Conservation (phyloP, 2,113 vertebrate species). For the Probosciger aterrimus region DNA sequence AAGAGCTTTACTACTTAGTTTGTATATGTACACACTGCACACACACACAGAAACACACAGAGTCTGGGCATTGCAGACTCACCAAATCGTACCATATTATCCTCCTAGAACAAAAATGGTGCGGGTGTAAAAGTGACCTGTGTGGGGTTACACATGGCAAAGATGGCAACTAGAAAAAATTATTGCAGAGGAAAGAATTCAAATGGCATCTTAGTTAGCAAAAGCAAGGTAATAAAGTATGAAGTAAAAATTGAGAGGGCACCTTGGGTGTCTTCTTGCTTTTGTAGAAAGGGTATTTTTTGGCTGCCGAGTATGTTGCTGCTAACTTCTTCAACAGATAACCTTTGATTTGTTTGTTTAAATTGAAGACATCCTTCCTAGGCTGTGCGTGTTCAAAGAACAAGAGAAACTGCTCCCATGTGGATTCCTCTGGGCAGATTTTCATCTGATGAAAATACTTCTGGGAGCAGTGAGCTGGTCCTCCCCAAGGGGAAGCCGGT, state of each 20-base stretch:
- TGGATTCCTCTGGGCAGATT: background rate
- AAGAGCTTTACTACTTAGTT: background rate
- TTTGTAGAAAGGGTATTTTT: background rate
- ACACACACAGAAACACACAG: background rate
- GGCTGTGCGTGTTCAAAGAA: background rate
- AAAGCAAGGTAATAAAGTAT: background rate
- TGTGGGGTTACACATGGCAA: background rate
- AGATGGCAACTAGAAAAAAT: background rate
- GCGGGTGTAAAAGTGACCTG: background rate
- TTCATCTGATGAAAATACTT: background rate
- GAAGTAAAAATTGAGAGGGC: background rate
- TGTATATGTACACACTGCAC: background rate
- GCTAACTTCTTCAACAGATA: background rate
- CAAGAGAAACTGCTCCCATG: background rate
- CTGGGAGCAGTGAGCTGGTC: background rate
- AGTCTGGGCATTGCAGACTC: background rate
- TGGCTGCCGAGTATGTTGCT: background rate
- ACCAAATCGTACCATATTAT: too few relatives aligned
- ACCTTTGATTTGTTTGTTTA: background rate
- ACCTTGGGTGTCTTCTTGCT: background rate
- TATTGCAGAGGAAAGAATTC: background rate
- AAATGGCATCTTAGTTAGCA: background rate
- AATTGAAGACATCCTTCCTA: background rate
- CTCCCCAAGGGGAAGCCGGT: rapidly evolving
- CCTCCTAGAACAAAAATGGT: background rate